A percentile compares a stretch with the other conserved stretches of the same genome.
These are phyloP conservation scores for Dromas ardeola DNA, from an alignment of 2,113 vertebrate genomes.

Conservation along the genomic window DNA sequence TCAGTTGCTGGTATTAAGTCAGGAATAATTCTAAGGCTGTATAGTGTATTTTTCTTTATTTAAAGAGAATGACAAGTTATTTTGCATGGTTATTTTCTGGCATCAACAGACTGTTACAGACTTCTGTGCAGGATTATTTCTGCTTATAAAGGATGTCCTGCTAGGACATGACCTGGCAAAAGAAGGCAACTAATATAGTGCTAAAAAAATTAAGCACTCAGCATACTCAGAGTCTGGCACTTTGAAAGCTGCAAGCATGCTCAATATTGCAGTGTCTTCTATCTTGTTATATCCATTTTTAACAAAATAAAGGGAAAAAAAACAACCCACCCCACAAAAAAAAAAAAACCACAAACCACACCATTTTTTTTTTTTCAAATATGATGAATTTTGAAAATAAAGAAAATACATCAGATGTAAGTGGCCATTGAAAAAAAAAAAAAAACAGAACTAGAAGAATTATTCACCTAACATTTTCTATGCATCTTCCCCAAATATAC, in stretches of 20 bases:
- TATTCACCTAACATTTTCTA: not conserved
- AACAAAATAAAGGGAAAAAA: not conserved
- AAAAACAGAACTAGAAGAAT: not conserved
- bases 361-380: not conserved
- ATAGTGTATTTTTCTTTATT: not conserved
- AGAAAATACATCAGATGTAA: not conserved
- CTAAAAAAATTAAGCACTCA: not conserved
- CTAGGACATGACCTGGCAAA: not conserved
- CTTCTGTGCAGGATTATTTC: not conserved
- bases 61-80: not conserved
- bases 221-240: not conserved
- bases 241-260: not conserved
- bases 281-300: not conserved
- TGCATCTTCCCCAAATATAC: not conserved
- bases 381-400: not conserved
- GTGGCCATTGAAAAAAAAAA: not conserved
- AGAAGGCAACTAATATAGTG: not conserved
- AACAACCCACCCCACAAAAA: not conserved
- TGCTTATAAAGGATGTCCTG: not conserved
- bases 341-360: rapidly evolving
- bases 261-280: not conserved
- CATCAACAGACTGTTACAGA: not conserved
- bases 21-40: not conserved
- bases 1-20: not conserved
- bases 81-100: not conserved